Conservation (phyloP, 2,797 vertebrate genomes). For the Pelodytes ibericus region DNA sequence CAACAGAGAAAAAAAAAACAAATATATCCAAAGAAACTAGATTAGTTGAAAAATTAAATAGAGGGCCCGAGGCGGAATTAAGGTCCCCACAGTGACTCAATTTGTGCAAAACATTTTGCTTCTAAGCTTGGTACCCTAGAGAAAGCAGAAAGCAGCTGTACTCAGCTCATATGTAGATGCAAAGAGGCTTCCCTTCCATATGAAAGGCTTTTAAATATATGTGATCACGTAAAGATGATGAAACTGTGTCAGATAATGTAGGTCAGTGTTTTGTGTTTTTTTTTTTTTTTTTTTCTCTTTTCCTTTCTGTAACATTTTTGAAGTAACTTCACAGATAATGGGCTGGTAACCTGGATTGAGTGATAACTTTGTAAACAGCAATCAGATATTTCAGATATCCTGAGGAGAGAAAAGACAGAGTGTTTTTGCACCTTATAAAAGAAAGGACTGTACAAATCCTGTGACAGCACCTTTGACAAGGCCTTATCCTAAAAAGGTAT, state of each 20-base stretch:
- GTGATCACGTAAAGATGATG: slow-evolving; percentile 9
- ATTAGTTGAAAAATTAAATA: slow-evolving; percentile 46
- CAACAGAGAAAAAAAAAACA: slow-evolving; percentile 13
- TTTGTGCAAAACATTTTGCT: slow-evolving; percentile 49
- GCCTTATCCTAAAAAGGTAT: not conserved
- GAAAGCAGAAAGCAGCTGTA: slow-evolving; percentile 46
- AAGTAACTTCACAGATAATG: not conserved
- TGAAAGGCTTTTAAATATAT: slow-evolving; percentile 34
- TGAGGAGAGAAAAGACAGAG: not conserved
- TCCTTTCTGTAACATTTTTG: no score
- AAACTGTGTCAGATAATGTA: slow-evolving; percentile 41
- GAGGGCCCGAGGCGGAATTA: slow-evolving; percentile 39
- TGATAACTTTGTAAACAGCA: not conserved
- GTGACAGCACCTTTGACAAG: not conserved
- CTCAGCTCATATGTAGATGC: slow-evolving; percentile 52
- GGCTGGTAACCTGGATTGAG: not conserved
- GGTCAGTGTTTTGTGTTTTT: slow-evolving; percentile 7
- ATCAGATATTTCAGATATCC: not conserved
- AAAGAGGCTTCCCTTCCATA: slow-evolving; percentile 28
- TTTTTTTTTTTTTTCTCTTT: no score
- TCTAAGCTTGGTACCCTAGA: slow-evolving; percentile 45
- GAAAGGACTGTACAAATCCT: not conserved
- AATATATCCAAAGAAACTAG: slow-evolving; percentile 45
- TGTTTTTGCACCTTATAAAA: not conserved
- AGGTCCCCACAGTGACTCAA: slow-evolving; percentile 51